Conservation (phyloP, 2,797 vertebrate species). For the Falco rusticolus region DNA sequence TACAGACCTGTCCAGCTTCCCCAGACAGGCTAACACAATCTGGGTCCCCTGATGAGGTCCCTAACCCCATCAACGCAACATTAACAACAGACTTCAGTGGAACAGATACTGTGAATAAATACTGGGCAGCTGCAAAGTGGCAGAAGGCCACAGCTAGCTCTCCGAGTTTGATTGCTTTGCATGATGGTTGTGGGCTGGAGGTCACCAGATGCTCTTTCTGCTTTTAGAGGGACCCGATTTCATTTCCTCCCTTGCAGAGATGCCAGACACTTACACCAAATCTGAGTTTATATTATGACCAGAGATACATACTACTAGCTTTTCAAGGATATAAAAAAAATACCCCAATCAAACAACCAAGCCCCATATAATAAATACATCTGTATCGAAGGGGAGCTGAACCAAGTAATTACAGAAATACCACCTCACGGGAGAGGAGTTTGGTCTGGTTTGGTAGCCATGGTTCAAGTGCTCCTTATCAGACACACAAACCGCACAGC, state of each 20-base stretch:
- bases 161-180: fast-evolving
- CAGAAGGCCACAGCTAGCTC: not conserved
- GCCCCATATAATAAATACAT: not conserved
- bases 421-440: too few species aligned
- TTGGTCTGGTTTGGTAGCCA: not conserved
- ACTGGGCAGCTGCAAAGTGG: not conserved
- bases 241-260: not conserved
- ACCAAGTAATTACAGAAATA: not conserved
- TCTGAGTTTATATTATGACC: not conserved
- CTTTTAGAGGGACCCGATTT: not conserved
- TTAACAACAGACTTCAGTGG: not conserved
- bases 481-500: not conserved
- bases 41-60: not conserved
- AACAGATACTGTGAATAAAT: not conserved
- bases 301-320: fast-evolving
- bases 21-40: not conserved
- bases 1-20: not conserved
- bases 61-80: not conserved
- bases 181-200: not conserved
- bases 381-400: not conserved
- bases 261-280: not conserved
- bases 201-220: fast-evolving
- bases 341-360: not conserved
- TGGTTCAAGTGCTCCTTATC: not conserved
- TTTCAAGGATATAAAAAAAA: not conserved